A percentile compares a stretch with the other conserved stretches of the same genome.
These are phyloP conservation scores for Altica lythri DNA, from an alignment of 2,888 invertebrate genomes.

Conservation along the genomic window DNA sequence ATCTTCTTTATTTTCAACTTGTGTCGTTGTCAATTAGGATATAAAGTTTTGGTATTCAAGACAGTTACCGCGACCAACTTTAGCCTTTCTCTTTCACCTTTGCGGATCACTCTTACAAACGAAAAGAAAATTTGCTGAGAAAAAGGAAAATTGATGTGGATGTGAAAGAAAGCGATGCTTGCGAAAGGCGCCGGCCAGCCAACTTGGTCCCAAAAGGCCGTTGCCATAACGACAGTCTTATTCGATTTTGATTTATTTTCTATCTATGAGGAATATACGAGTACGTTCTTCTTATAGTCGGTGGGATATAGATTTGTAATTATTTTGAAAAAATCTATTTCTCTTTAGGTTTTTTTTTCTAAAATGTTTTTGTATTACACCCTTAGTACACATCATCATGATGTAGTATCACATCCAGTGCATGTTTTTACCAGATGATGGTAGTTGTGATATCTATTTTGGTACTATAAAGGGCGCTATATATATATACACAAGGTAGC, in stretches of 20 bases:
- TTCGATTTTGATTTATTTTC: conserved; percentile 44
- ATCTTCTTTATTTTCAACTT: too few species aligned
- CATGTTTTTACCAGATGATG: too few species aligned
- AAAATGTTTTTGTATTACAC: too few species aligned
- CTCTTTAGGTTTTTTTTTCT: too few species aligned
- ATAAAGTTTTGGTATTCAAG: conserved; percentile 3
- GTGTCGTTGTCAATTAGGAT: background rate
- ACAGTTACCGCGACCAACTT: background rate
- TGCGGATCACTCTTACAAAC: background rate
- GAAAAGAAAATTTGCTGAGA: background rate
- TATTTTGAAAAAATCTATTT: too few species aligned
- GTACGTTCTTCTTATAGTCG: too few species aligned
- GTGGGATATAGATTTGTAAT: too few species aligned
- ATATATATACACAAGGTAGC: too few species aligned
- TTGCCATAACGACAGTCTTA: conserved; percentile 46
- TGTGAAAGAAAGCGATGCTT: conserved; percentile 3
- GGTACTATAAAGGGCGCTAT: too few species aligned
- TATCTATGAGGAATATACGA: conserved; percentile 28
- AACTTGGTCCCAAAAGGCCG: conserved; percentile 39
- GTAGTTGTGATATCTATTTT: too few species aligned
- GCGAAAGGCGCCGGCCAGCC: conserved; percentile 38
- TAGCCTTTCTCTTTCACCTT: background rate
- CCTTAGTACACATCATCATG: too few species aligned
- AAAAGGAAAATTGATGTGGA: background rate
- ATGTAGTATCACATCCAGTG: too few species aligned